Conservation (phyloP, 2,113 vertebrate genomes). For the Microcebus lehilahytsara region DNA sequence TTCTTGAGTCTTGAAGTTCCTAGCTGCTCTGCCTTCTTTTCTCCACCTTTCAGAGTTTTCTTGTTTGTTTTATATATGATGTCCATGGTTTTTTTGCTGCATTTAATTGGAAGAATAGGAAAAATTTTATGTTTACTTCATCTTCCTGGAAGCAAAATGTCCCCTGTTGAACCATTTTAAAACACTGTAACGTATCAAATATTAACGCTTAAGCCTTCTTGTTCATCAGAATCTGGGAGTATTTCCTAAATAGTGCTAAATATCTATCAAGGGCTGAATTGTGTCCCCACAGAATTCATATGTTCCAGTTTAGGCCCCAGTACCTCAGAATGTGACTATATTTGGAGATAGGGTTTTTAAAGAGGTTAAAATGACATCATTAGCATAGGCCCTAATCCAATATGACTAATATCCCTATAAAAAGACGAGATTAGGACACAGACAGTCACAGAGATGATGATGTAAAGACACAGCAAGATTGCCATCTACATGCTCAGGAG, state of each 20-base stretch:
- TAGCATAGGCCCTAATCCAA: not conserved
- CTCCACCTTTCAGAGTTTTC: not conserved
- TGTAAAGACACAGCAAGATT: not conserved
- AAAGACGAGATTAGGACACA: not conserved
- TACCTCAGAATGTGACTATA: not conserved
- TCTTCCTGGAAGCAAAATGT: not conserved
- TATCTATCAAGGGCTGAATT: not conserved
- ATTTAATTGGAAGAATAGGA: not conserved
- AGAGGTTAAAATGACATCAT: not conserved
- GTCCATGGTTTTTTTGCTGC: not conserved
- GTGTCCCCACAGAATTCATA: not conserved
- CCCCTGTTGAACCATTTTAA: not conserved
- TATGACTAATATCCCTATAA: not conserved
- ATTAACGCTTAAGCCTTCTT: not conserved
- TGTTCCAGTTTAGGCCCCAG: not conserved
- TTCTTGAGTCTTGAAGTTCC: not conserved
- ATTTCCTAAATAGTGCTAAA: not conserved
- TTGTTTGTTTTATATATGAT: not conserved
- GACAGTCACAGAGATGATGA: not conserved
- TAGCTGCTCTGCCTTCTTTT: not conserved
- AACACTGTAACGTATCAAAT: not conserved
- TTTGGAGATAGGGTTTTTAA: not conserved
- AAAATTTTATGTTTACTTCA: not conserved
- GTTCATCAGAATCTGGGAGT: not conserved
- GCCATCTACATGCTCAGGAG: not conserved